Base-by-base conservation (phyloP, 1,140 invertebrate species). In the Manduca sexta region DNA sequence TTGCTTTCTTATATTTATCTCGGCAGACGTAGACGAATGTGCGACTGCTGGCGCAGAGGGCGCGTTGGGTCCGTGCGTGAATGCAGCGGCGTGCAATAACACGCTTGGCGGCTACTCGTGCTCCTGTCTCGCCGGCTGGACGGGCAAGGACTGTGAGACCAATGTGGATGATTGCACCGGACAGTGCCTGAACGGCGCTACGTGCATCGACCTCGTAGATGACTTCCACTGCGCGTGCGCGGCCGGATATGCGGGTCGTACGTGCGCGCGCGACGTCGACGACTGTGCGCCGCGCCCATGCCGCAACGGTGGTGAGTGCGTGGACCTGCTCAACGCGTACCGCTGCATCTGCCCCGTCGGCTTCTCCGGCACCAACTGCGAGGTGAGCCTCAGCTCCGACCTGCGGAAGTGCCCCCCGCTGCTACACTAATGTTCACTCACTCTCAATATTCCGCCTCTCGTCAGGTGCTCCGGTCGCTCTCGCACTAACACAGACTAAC, bases 91-190 rank as follows among this genome's bases (percentile, higher is more conserved):
- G 7, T 96, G 94, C 75, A 88, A 91, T 61, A 95, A 95, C 83
- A 84, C 92, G 18, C 90, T 90, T 2, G 96, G 96, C 0, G 93
- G 94, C 45, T 97, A 96, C 78, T 87, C 89, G 64, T 98, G 95
- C 79, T 85, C 91, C 58, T 93, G 94, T 79, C 86, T 91, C 31
- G 90, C 92, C 41, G 95, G 97, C 15, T 99, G 97, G 94, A 93
- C 91, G 5, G 95, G 91, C 13, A 92, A 93, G 74, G 92, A 94
- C 60, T 98, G 96, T 85, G 92, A 94, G 60, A 90, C 93, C 64
- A 95, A 97, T 79, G 95, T 97, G 70, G 91, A 96, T 77, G 94
- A 94, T 74, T 98, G 97, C 84, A 88, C 91, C 6, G 93, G 93
- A 2, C 95, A 96, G 66, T 98, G 95, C 82, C 88, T 92, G 56